These are phyloP conservation scores for Picathartes gymnocephalus DNA, from an alignment of 2,113 vertebrate species.

Conservation along the genomic window DNA sequence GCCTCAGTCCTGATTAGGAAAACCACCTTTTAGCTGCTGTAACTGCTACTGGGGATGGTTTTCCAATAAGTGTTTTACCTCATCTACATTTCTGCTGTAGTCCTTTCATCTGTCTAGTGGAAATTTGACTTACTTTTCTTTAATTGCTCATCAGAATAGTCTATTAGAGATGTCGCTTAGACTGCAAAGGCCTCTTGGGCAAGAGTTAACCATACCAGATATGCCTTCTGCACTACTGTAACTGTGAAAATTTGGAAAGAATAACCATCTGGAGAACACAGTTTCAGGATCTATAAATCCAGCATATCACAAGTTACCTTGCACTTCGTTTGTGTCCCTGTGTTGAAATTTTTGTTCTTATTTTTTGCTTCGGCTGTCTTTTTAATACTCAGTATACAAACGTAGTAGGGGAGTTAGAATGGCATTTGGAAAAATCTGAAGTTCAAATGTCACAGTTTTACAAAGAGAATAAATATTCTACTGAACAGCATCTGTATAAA, in stretches of 20 bases:
- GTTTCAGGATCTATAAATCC: background rate
- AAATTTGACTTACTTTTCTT: background rate
- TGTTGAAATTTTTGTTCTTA: background rate
- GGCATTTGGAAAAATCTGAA: slow-evolving; percentile 21
- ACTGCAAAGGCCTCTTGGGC: background rate
- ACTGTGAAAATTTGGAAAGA: background rate
- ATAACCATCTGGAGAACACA: background rate
- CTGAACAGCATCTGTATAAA: slow-evolving; percentile 26
- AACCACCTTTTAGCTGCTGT: background rate
- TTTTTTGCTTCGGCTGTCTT: background rate
- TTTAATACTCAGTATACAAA: background rate
- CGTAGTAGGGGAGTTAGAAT: background rate
- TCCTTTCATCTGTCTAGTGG: background rate
- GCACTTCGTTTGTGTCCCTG: background rate
- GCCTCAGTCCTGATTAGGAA: background rate
- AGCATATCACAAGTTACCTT: background rate
- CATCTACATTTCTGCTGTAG: background rate
- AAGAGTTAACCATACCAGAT: background rate
- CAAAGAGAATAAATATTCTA: background rate
- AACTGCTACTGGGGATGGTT: background rate
- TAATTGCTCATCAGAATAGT: background rate
- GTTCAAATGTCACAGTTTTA: background rate
- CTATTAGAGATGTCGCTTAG: background rate
- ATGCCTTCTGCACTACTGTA: background rate
- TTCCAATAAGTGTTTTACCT: background rate